phyloP scores from a whole-genome alignment of 2,113 vertebrate genomes.

The Plectropomus leopardus region DNA sequence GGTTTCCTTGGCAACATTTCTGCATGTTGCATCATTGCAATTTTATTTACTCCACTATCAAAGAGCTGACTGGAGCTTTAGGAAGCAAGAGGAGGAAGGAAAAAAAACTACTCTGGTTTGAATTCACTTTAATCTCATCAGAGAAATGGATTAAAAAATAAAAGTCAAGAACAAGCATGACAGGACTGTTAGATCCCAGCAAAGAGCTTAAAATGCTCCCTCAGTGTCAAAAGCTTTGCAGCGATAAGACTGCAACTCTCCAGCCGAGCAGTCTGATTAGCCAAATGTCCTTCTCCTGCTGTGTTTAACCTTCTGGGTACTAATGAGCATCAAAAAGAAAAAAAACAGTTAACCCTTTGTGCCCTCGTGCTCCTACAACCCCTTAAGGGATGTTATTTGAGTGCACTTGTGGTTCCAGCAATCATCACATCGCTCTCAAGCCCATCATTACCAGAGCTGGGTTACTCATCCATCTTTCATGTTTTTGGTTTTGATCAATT shows the following conservation, averaged over 20 bases:
- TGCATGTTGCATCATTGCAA: constrained; percentile 77
- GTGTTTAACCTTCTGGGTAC: background rate
- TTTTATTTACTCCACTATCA: constrained; percentile 67
- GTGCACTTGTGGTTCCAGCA: constrained; percentile 19
- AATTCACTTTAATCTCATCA: constrained; percentile 59
- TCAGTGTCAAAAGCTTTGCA: constrained; percentile 36
- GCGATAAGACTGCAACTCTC: constrained; percentile 16
- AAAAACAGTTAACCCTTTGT: constrained; percentile 10
- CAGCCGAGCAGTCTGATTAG: constrained; percentile 15
- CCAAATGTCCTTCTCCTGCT: constrained; percentile 8
- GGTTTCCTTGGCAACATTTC: constrained; percentile 70
- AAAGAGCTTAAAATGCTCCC: constrained; percentile 36
- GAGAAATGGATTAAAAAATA: constrained; percentile 47
- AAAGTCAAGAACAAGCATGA: constrained; percentile 36
- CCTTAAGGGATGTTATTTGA: constrained; percentile 10
- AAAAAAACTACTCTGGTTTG: constrained; percentile 4
- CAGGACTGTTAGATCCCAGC: constrained; percentile 20
- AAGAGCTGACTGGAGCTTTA: constrained; percentile 59
- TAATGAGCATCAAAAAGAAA: constrained; percentile 35
- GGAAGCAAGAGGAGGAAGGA: constrained; percentile 21
- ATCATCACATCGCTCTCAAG: constrained; percentile 12
- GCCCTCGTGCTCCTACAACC: background rate
- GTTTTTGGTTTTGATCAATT: constrained; percentile 3
- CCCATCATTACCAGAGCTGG: constrained; percentile 30
- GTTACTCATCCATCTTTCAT: constrained; percentile 14